phyloP scores from a whole-genome alignment of 2,113 vertebrate species.

The Edolisoma coerulescens region DNA sequence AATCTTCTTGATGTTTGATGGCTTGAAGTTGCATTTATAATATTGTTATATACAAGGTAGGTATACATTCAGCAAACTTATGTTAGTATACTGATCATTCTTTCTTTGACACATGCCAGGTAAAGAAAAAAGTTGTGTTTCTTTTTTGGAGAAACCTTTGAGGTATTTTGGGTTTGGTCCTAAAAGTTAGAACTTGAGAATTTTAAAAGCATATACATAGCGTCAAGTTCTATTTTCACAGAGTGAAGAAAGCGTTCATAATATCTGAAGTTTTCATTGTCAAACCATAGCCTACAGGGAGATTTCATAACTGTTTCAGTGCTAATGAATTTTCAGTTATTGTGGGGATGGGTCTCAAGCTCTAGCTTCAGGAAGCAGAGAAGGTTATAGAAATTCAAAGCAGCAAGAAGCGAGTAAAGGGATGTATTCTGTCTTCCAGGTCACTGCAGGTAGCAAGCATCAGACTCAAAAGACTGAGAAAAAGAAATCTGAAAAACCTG shows the following conservation, averaged over 20 bases:
- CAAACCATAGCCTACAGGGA: background rate
- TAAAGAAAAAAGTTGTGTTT: background rate
- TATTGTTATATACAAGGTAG: background rate
- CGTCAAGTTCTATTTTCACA: background rate
- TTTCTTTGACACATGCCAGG: background rate
- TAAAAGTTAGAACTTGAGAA: background rate
- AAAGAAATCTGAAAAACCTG: background rate
- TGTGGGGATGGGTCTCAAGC: background rate
- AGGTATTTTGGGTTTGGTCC: fast-evolving
- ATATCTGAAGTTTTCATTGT: background rate
- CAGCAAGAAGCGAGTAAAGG: background rate
- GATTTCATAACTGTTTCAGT: background rate
- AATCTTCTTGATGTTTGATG: background rate
- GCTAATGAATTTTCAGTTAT: background rate
- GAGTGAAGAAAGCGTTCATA: background rate
- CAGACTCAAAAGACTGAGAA: background rate
- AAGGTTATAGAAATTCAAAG: background rate
- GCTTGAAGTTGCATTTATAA: background rate
- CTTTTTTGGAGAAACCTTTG: background rate
- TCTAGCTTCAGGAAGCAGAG: background rate
- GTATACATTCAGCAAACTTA: background rate
- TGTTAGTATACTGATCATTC: background rate
- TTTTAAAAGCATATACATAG: background rate
- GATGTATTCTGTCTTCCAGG: background rate
- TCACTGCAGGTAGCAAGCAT: background rate